Evolutionary conservation across 1,140 invertebrate species (phyloP).

Genomic region (Drosophila grimshawi): DNA sequence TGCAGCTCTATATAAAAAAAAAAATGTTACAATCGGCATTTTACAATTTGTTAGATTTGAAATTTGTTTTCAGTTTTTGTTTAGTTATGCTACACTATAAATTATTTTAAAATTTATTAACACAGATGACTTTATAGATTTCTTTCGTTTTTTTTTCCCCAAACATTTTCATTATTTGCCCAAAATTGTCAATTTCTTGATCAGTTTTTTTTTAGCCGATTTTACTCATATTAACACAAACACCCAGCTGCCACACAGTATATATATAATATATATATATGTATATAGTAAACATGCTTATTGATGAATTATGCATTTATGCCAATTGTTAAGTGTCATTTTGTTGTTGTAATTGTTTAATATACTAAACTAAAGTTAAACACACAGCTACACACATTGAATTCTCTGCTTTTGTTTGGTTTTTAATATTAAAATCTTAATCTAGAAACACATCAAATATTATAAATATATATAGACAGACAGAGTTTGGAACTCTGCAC

Average conservation of each 20-base stretch:
- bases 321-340: conserved; percentile 50
- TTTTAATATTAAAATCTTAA: conserved; percentile 77
- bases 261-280: conserved; percentile 22
- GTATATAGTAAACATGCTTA: neutral
- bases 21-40: conserved; percentile 24
- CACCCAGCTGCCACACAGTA: conserved; percentile 49
- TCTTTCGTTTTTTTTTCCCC: conserved; percentile 60
- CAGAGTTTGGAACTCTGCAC: conserved; percentile 69
- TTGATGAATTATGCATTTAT: conserved; percentile 26
- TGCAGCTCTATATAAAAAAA: conserved; percentile 34
- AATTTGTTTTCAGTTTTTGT: conserved; percentile 38
- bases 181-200: conserved; percentile 43
- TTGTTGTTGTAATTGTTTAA: conserved; percentile 49
- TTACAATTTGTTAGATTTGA: conserved; percentile 9
- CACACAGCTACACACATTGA: conserved; percentile 63
- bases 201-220: conserved; percentile 32
- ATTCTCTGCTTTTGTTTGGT: conserved; percentile 42
- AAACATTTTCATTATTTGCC: conserved; percentile 61
- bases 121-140: conserved; percentile 84
- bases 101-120: conserved; percentile 84
- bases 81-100: conserved; percentile 76
- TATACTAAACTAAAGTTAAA: conserved; percentile 52
- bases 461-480: conserved; percentile 65
- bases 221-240: conserved; percentile 47
- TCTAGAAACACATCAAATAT: conserved; percentile 77